Conservation (phyloP, 64 coral and sea anemone species). For the Pocillopora verrucosa region DNA sequence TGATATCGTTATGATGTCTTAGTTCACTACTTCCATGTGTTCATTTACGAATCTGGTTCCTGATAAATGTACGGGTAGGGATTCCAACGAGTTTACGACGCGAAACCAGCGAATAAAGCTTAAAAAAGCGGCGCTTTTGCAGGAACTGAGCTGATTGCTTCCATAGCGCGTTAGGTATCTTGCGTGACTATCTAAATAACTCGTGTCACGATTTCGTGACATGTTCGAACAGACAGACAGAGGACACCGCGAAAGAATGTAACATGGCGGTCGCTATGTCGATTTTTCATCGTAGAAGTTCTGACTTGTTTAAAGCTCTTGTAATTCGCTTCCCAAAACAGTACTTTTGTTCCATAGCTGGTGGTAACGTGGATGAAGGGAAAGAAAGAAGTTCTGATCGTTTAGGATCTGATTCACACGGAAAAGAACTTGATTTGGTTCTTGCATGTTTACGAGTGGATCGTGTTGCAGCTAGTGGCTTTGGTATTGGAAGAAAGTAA, state of each 20-base stretch:
- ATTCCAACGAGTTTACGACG: no score
- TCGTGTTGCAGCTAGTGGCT: slow-evolving; percentile 13
- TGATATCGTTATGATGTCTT: no score
- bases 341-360: background rate
- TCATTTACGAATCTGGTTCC: no score
- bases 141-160: no score
- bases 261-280: background rate
- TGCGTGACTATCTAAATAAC: no score
- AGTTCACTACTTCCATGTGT: no score
- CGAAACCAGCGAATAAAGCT: no score
- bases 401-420: background rate
- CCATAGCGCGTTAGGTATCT: no score
- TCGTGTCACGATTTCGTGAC: background rate
- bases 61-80: no score
- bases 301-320: background rate
- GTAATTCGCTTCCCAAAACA: background rate
- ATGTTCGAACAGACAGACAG: background rate
- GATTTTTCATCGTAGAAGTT: background rate
- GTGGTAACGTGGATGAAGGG: background rate
- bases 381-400: background rate
- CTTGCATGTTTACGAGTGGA: slow-evolving; percentile 30
- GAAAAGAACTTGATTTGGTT: slow-evolving; percentile 20
- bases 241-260: background rate
- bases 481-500: slow-evolving; percentile 35
- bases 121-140: no score